Base-by-base conservation (phyloP, 2,888 invertebrate species). In the Cylindroiulus punctatus region DNA sequence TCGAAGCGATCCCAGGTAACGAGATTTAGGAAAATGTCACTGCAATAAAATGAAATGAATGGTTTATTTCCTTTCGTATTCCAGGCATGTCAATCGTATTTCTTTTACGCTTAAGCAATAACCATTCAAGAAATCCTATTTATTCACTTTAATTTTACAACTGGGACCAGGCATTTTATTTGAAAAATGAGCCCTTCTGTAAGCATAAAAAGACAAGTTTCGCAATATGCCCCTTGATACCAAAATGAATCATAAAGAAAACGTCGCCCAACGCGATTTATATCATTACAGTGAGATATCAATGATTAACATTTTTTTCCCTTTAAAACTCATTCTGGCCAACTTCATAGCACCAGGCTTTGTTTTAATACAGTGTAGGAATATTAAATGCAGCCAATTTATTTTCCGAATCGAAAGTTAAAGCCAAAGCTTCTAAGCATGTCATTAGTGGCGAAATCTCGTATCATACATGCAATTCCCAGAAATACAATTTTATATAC, bases 61-160 rank as follows among this genome's bases (percentile, higher is more conserved):
- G 76, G 26, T 76, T 76, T 76, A 76, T 76, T 76, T 76, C 30
- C 30, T 14, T 76, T 76, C 30, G 76, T 76, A 76, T 76, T 76
- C 76, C 12, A 32, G 30, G 30, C 76, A 76, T 76, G 76, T 76
- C 76, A 76, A 76, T 76, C 76, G 76, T 76, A 76, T 76, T 76
- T 76, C 76, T 76, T 76, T 76, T 76, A 76, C 76, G 32, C 76
- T 76, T 76, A 76, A 76, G 76, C 76, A 76, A 76, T 76, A 76
- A 76, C 76, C 76, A 76, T 76, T 76, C 76, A 76, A 76, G 76
- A 76, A 76, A 76, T 76, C 76, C 76, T 76, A 76, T 30, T 76
- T 76, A 76, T 76, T 76, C 76, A 76, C 76, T 76, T 76, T 76
- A 76, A 76, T 76, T 76, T 30, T 76, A 30, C 76, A 26, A 7